Conservation (phyloP, 1,140 invertebrate genomes). For the Prorops nasuta region DNA sequence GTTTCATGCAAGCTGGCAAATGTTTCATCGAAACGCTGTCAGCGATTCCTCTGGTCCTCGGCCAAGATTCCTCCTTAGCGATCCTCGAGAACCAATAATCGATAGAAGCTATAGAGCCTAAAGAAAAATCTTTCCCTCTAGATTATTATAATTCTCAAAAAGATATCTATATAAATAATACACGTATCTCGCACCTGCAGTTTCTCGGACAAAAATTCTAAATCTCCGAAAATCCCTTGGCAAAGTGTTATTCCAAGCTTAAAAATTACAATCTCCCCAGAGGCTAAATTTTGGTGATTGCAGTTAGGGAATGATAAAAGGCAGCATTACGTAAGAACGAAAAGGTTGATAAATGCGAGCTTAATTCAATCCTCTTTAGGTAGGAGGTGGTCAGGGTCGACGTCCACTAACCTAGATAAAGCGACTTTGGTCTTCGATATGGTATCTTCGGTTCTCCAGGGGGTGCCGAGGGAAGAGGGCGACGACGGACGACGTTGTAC, state of each 20-base stretch:
- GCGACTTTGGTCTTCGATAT: conserved; percentile 32
- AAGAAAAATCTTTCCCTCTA: no score
- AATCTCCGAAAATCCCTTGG: no score
- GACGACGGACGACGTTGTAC: conserved; percentile 25
- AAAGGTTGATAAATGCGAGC: conserved; percentile 28
- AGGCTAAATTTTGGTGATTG: no score
- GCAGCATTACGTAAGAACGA: conserved; percentile 8
- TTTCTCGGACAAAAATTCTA: no score
- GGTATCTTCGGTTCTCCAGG: conserved; percentile 37
- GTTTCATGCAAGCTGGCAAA: conserved; percentile 18
- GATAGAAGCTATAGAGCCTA: no score
- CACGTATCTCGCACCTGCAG: no score
- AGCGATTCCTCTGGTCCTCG: conserved; percentile 25
- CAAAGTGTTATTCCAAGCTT: no score
- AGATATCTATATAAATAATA: no score
- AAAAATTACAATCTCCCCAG: no score
- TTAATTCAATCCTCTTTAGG: conserved; percentile 35
- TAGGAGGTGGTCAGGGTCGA: conserved; percentile 32
- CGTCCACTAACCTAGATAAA: conserved; percentile 45
- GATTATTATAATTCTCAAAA: no score
- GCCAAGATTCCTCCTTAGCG: conserved; percentile 16
- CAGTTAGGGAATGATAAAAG: no score
- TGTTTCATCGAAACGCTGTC: conserved; percentile 24
- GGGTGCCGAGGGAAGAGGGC: conserved; percentile 31
- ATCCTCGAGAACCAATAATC: no score